Base-by-base conservation (phyloP, 1,140 invertebrate species). In the Mamestra configurata region DNA sequence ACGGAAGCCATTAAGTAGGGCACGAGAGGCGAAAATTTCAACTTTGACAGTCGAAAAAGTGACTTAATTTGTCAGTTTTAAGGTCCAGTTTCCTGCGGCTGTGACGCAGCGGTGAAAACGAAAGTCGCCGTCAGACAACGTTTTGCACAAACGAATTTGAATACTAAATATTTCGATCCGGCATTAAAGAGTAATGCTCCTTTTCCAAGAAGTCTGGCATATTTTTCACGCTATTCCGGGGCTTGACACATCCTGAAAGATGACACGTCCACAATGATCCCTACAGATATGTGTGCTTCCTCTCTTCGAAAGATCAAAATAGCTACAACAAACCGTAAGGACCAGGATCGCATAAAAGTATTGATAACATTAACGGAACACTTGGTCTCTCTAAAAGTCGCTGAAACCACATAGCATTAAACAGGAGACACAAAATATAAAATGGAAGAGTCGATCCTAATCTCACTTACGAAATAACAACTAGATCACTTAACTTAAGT, bases 101-200 rank as follows among this genome's bases (percentile, higher is more conserved):
- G 6, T 40, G 10, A 51, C 57, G 31, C 68, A 88, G 86, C 75
- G 75, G 75, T 88, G 92, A 94, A 94, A 94, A 93, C 87, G 92
- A 94, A 94, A 94, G 92, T 94, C 88, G 91, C 84, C 75, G 85
- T 85, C 86, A 83, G 79, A 76, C 72, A 61, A 76, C 89, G 86
- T 90, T 94, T 94, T 89, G 91, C 91, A 91, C 86, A 89, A 88
- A 90, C 90, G 85, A 90, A 91, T 93, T 92, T 92, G 89, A 93
- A 94, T 93, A 90, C 87, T 82, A 85, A 91, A 88, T 89, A 53
- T 91, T 86, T 86, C 89, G 86, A 89, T 88, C 87, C 88, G 79
- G 79, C 66, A 80, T 83, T 68, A 70, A 80, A 80, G 61, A 64
- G 77, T 75, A 27, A 49, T 70, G 81, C 79, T 82, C 49, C 24